Evolutionary conservation across 1,140 invertebrate species (phyloP), one percentile per base, ranked within the genome.

Genomic region (Brachystomella parvula): DNA sequence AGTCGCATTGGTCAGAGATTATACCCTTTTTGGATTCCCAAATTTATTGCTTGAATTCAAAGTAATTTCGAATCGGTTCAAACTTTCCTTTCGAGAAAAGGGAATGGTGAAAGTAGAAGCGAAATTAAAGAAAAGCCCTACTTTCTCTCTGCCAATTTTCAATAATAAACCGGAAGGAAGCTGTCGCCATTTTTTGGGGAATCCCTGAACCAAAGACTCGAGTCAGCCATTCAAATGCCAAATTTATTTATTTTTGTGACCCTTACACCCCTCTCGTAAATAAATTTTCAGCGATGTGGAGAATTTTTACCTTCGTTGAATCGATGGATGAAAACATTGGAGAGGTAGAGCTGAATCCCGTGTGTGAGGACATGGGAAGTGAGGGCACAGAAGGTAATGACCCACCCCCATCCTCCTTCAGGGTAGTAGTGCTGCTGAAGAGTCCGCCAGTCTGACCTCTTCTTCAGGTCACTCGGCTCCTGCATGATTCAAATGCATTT

Each of bases 371-470:
- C 63, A 58, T 73, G 71, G 57, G 57, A 61, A n/a, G 64, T 21
- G 31, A 64, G 44, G 6, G 68, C 66, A 2, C 66, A 66, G n/a
- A 69, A 15, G 3, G 70, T 47, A 21, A 73, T 61, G 3, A 73
- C 57, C 3, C 53, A 73, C 1, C 71, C 71, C 61, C 61, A 73
- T n/a, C 68, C 68, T 24, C 66, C 66, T 49, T 68, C 70, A 1
- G 71, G 71, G 33, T 73, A 73, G 26, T 73, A 73, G 63, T 73
- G 71, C 44, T 73, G 66, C 65, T 75, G 77, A 71, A 82, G 39
- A 17, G 72, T 73, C 60, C 70, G 49, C 56, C 72, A 64, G 19
- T 72, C 69, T 30, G 58, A 60, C 30, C 57, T 59, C 29, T 61
- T 59, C 39, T 66, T 66, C 2, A n/a, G 49, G 31, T 66, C 64